Evolutionary conservation across 2,888 invertebrate species (phyloP), one percentile per base, ranked within the genome.

Genomic region (Hyles lineata): DNA sequence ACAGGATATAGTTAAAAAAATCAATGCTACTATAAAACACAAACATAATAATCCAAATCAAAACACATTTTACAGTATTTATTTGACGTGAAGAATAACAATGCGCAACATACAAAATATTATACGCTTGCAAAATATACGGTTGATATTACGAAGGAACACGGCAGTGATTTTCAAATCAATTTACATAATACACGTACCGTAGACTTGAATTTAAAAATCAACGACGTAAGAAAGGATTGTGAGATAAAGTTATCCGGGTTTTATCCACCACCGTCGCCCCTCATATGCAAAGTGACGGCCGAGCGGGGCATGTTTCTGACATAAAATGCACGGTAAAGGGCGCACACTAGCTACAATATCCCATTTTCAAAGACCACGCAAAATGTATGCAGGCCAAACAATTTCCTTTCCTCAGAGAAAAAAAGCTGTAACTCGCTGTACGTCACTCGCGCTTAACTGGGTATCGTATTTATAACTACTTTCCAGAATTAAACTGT

Each of bases 161-260:
- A 35, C 79, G 81, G 78, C 83, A 82, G 84, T 85, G 81, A 85
- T 84, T 87, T 84, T 78, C 76, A 83, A 86, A 87, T 88, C 85
- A 84, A 88, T 89, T 90, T 89, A 82, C 89, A 89, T 89, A 89
- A 87, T 85, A 86, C 85, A 86, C 85, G 85, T 83, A 79, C 80
- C 82, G 81, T 84, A 80, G 82, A 86, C 86, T 86, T 80, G 85
- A 89, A 86, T 91, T 89, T 89, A 85, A 90, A 90, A 90, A 89
- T 88, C 87, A 83, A 83, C 81, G 80, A 83, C 84, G 81, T 82
- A 85, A 87, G 86, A 85, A 82, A 82, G 83, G 86, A 86, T 87
- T 86, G 77, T 79, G 82, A 85, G 83, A 87, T 87, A 87, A 89
- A 86, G 86, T 89, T 89, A 90, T 88, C 80, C 84, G 75, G 82